Percentiles rank a stretch among this genome's conserved stretches.
These are phyloP conservation scores for Chaenodraco wilsoni DNA, from an alignment of 2,797 vertebrate genomes.

Conservation along the genomic window DNA sequence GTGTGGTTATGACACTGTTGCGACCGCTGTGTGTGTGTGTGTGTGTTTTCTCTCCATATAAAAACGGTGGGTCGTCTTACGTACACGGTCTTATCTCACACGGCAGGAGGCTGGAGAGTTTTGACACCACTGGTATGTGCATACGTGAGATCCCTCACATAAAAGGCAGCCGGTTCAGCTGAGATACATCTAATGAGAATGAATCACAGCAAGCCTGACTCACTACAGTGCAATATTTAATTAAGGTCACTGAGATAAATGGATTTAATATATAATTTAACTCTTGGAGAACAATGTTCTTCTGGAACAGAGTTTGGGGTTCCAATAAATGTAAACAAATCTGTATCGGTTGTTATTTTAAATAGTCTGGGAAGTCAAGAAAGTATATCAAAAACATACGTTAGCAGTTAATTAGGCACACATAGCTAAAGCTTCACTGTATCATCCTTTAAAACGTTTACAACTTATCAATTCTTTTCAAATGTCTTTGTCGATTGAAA, in stretches of 20 bases:
- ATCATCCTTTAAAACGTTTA: neutral
- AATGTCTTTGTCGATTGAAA: neutral
- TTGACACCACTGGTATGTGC: conserved; percentile 54
- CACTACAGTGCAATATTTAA: neutral
- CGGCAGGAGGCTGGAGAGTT: conserved; percentile 40
- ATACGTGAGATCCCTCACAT: conserved; percentile 55
- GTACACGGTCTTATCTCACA: conserved; percentile 54
- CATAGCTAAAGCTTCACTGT: neutral
- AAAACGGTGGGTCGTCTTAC: conserved; percentile 59
- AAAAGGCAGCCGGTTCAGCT: conserved; percentile 28
- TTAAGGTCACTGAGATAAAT: neutral
- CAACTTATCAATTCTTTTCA: neutral
- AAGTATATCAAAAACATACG: neutral
- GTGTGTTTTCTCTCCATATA: conserved; percentile 55
- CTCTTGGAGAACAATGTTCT: too few species aligned
- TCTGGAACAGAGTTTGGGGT: too few species aligned
- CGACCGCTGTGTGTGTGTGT: conserved; percentile 36
- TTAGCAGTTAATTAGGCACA: too few species aligned
- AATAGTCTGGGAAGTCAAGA: neutral
- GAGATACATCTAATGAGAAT: neutral
- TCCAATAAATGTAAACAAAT: neutral
- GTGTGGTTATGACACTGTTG: conserved; percentile 57
- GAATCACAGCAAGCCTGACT: neutral
- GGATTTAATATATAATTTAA: neutral
- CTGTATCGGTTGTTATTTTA: neutral